Conservation (phyloP, 2,888 invertebrate species). For the Coenonympha glycerion region DNA sequence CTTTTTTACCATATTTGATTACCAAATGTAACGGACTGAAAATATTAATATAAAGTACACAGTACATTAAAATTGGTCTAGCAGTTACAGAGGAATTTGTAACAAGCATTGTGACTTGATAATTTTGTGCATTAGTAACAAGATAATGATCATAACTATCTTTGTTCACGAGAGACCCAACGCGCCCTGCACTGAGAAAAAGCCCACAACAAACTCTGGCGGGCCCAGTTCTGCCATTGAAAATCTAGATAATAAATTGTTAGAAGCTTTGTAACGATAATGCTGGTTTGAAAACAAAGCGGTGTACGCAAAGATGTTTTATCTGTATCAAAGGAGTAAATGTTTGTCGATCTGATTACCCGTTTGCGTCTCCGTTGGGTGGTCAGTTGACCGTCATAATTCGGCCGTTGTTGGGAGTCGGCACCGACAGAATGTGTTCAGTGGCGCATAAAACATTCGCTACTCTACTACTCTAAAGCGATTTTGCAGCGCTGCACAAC, state of each 20-base stretch:
- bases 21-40: no score
- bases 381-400: conserved; percentile 75
- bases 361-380: conserved; percentile 46
- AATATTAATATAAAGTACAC: no score
- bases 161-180: no score
- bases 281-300: conserved; percentile 29
- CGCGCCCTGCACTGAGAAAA: no score
- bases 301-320: conserved; percentile 46
- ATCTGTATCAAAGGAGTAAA: conserved; percentile 58
- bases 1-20: no score
- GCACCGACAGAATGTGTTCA: conserved; percentile 55
- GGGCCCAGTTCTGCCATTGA: background rate
- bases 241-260: background rate
- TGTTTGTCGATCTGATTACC: conserved; percentile 72
- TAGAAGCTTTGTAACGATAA: background rate
- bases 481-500: conserved; percentile 11
- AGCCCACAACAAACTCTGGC: no score
- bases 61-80: no score
- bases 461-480: conserved; percentile 28
- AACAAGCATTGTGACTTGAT: no score
- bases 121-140: no score
- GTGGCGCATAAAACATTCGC: conserved; percentile 72
- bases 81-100: no score
- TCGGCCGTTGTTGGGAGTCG: conserved; percentile 47
- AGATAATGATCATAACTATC: no score